Conservation (phyloP, 2,113 vertebrate species). For the Trinectes maculatus region DNA sequence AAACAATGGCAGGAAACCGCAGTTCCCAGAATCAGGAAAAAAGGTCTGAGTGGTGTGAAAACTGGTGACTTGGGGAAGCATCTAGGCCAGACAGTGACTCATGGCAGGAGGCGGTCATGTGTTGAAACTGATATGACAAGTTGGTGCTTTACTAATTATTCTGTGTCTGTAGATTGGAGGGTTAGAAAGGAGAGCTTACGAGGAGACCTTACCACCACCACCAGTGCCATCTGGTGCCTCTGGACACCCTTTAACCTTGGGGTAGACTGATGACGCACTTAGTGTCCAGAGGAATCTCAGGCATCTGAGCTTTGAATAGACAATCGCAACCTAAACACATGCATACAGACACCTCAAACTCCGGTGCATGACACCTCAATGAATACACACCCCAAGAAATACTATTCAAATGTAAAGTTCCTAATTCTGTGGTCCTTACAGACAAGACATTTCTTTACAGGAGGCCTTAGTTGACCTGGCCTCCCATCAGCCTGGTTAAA, state of each 20-base stretch:
- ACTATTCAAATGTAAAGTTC: slow-evolving; percentile 14
- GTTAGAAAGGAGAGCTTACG: slow-evolving; percentile 13
- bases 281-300: slow-evolving; percentile 58
- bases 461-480: slow-evolving; percentile 21
- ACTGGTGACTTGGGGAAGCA: slow-evolving; percentile 7
- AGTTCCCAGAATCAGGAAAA: slow-evolving; percentile 45
- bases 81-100: slow-evolving; percentile 69
- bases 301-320: slow-evolving; percentile 50
- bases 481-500: slow-evolving; percentile 21
- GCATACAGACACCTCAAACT: not conserved
- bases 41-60: slow-evolving; percentile 9
- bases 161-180: slow-evolving; percentile 29
- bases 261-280: slow-evolving; percentile 64
- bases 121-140: slow-evolving; percentile 44
- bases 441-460: slow-evolving; percentile 29
- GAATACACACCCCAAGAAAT: slow-evolving; percentile 2
- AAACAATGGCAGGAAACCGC: slow-evolving; percentile 70
- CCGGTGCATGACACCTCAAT: not conserved
- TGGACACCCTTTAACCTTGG: slow-evolving; percentile 45
- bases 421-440: slow-evolving; percentile 4
- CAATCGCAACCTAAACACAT: slow-evolving; percentile 30
- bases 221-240: slow-evolving; percentile 44
- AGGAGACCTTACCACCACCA: slow-evolving; percentile 26
- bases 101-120: slow-evolving; percentile 29
- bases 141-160: slow-evolving; percentile 37